Conservation (phyloP, 1,140 invertebrate species). For the Solenopsis invicta region DNA sequence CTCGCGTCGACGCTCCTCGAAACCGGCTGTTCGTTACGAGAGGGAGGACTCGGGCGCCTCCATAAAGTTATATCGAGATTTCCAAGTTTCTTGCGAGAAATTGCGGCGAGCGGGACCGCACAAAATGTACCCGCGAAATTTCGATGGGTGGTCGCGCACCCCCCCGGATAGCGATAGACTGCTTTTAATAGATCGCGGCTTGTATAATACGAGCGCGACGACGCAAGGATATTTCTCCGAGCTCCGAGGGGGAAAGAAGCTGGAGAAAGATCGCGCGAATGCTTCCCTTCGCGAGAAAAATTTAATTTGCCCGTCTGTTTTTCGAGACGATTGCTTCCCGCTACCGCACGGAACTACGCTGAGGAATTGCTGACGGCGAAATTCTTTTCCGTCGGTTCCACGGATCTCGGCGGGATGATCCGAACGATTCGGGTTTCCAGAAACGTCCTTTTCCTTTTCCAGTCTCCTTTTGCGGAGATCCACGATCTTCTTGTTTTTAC, state of each 20-base stretch:
- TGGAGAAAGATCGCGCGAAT: conserved; percentile 24
- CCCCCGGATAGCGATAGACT: conserved; percentile 12
- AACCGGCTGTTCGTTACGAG: not conserved
- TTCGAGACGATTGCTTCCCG: conserved; percentile 58
- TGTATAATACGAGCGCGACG: not conserved
- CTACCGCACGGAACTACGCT: conserved; percentile 30
- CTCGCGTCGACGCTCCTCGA: conserved; percentile 26
- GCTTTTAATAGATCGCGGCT: conserved; percentile 36
- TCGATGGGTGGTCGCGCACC: conserved; percentile 1
- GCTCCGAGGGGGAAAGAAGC: not conserved
- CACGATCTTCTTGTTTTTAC: conserved; percentile 34
- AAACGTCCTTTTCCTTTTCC: conserved; percentile 2
- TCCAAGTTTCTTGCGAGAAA: conserved; percentile 36
- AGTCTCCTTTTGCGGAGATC: conserved; percentile 12
- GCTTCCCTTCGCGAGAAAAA: conserved; percentile 30
- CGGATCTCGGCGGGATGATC: conserved; percentile 39
- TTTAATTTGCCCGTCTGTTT: conserved; percentile 62
- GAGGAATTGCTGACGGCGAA: conserved; percentile 51
- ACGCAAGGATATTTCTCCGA: not conserved
- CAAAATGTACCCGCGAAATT: conserved; percentile 29
- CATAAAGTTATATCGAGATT: conserved; percentile 57
- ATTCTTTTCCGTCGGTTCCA: conserved; percentile 26
- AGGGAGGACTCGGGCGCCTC: not conserved
- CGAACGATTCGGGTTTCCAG: conserved; percentile 13
- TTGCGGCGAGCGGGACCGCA: not conserved